These are phyloP conservation scores for Onychostruthus taczanowskii DNA, from an alignment of 2,113 vertebrate genomes.

Conservation along the genomic window DNA sequence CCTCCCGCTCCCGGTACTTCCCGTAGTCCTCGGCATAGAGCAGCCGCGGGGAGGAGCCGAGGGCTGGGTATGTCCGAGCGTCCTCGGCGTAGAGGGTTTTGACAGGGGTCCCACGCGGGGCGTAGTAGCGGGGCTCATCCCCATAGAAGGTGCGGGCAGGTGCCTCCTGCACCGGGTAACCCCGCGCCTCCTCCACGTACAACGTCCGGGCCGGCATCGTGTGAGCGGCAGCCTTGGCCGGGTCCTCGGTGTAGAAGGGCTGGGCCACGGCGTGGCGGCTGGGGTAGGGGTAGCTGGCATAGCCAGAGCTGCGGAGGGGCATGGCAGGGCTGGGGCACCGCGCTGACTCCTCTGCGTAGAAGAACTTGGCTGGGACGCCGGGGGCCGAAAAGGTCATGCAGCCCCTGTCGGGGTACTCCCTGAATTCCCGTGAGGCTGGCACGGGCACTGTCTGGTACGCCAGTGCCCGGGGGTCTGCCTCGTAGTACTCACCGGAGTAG, in stretches of 20 bases:
- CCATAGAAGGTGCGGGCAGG: slow-evolving; percentile 78
- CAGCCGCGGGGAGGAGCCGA: slow-evolving; percentile 62
- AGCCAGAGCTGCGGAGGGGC: slow-evolving; percentile 59
- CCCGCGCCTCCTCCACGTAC: slow-evolving; percentile 79
- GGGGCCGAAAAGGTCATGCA: slow-evolving; percentile 82
- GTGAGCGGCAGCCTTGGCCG: slow-evolving; percentile 35
- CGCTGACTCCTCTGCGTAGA: slow-evolving; percentile 84
- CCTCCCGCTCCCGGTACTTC: slow-evolving; percentile 81
- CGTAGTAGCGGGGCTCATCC: slow-evolving; percentile 71
- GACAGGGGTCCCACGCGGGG: slow-evolving; percentile 68
- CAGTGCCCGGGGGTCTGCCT: slow-evolving; percentile 72
- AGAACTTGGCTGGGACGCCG: slow-evolving; percentile 86
- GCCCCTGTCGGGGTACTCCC: slow-evolving; percentile 78
- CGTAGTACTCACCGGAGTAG: slow-evolving; percentile 71
- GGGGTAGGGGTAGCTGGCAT: slow-evolving; percentile 53
- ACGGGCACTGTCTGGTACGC: slow-evolving; percentile 78
- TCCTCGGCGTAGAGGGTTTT: slow-evolving; percentile 79
- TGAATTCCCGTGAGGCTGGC: slow-evolving; percentile 71
- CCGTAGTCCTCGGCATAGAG: slow-evolving; percentile 82
- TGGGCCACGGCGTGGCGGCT: not conserved
- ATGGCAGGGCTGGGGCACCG: slow-evolving; percentile 70
- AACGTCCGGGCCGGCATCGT: slow-evolving; percentile 68
- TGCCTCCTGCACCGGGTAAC: slow-evolving; percentile 80
- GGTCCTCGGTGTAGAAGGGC: slow-evolving; percentile 54
- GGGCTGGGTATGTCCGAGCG: slow-evolving; percentile 69